Evolutionary conservation across 2,797 vertebrate genomes (phyloP).

Genomic region (Arvicola amphibius): DNA sequence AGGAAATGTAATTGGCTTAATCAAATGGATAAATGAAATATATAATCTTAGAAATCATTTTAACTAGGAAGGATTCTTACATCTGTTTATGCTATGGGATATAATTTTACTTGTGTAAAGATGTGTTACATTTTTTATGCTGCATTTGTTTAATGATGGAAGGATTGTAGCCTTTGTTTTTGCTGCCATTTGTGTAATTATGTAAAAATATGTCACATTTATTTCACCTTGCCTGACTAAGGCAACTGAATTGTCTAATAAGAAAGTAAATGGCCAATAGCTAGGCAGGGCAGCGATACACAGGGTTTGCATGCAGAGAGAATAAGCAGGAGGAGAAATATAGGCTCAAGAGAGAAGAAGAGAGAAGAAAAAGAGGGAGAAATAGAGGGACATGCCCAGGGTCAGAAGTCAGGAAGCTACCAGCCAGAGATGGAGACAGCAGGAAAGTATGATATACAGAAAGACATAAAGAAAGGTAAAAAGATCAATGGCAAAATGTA

Average conservation of each 20-base stretch:
- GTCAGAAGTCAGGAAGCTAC: not conserved
- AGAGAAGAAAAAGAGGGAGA: not conserved
- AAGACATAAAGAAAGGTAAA: not conserved
- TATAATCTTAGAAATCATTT: not conserved
- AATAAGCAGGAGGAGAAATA: not conserved
- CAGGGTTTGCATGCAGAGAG: not conserved
- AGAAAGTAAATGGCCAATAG: not conserved
- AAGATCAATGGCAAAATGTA: not conserved
- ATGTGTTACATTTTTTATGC: not conserved
- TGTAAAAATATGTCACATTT: not conserved
- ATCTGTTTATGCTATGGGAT: not conserved
- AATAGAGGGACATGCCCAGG: not conserved
- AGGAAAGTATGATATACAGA: not conserved
- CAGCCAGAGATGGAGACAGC: not conserved
- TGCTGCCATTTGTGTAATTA: not conserved
- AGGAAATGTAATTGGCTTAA: not conserved
- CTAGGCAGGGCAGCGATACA: not conserved
- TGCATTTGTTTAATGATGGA: not conserved
- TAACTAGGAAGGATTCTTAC: not conserved
- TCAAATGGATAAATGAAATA: not conserved
- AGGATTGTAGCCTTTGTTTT: not conserved
- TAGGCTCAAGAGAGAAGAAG: not conserved
- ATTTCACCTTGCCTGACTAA: not conserved
- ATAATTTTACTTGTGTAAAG: not conserved
- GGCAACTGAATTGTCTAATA: not conserved